Base-by-base conservation (phyloP, 2,888 invertebrate species). In the Cremastobaeus sp. region DNA sequence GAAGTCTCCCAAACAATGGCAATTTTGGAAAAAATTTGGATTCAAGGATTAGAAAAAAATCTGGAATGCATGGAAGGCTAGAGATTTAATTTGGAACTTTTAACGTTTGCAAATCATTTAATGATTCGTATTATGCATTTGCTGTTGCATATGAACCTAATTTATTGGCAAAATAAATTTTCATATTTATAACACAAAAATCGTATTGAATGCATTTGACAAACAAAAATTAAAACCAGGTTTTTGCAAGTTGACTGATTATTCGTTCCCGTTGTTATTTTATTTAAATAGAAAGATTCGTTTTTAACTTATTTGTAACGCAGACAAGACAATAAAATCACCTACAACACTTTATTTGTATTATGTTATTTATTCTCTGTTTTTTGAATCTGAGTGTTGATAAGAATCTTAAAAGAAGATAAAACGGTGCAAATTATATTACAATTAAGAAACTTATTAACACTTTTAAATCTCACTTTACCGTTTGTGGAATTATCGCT, bases 21-120 rank as follows among this genome's bases (percentile, higher is more conserved):
- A 52, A 37, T 52, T 68, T 45, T 68, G 68, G 68, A 68, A 68
- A 68, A 59, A 41, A 17, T 37, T 59, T 30, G 59, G 68, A 50
- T 45, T 45, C n/a, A n/a, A n/a, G n/a, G n/a, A 3, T 59, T 30
- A 45, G 11, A 28, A 45, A 47, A 25, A 64, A 30, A 30, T 18
- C 41, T 37, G 45, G 9, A 37, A 39, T 39, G 18, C 39, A 48
- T 39, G 62, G 41, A 62, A 14, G 17, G 28, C 17, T 43, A 18
- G 14, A 34, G 41, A 20, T 14, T 47, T 30, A 12, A 25, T 20
- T 32, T 8, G 14, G 11, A 15, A n/a, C 12, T 41, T 41, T 11
- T 21, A 6, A 32, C 3, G 11, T n/a, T 45, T 28, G 4, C 15
- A 45, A 25, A 14, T 45, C 2, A 45, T 14, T 14, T 1, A 41